Percentiles rank a stretch among this genome's conserved stretches.
Conservation (phyloP, 2,797 vertebrate genomes). For the Liparis tanakae region DNA sequence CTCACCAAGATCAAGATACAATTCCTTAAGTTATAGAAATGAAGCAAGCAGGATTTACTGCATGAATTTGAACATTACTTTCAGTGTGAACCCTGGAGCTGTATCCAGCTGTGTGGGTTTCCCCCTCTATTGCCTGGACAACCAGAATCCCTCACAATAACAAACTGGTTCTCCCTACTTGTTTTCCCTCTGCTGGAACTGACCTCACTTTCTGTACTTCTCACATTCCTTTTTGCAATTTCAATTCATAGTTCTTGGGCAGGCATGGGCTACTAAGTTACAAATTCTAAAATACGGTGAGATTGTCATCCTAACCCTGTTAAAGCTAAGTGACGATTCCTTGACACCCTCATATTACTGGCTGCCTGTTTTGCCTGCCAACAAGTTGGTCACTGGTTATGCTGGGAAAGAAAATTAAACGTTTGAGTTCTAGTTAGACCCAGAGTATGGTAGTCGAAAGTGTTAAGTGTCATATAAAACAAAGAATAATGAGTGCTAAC, state of each 20-base stretch:
- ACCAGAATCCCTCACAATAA: conserved; percentile 75
- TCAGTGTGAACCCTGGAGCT: not conserved
- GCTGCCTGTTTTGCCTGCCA: not conserved
- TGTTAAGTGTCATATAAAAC: not conserved
- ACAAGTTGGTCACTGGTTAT: not conserved
- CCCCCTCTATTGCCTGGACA: conserved; percentile 78
- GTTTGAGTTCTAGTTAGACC: not conserved
- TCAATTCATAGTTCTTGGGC: conserved; percentile 8
- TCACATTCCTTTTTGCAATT: conserved; percentile 25
- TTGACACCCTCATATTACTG: not conserved
- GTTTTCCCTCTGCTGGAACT: conserved; percentile 50
- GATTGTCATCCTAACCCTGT: not conserved
- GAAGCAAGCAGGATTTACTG: not conserved
- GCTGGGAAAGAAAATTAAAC: not conserved
- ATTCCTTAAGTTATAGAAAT: conserved; percentile 7
- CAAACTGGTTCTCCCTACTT: conserved; percentile 62
- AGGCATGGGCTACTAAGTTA: not conserved
- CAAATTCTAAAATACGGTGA: conserved; percentile 3
- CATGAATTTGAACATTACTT: not conserved
- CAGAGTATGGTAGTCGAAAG: not conserved
- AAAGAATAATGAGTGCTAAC: not conserved
- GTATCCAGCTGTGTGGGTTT: conserved; percentile 83
- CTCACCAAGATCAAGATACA: not conserved
- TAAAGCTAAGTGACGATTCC: not conserved
- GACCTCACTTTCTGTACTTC: conserved; percentile 30